These are phyloP conservation scores for Sitta europaea DNA, from an alignment of 2,113 vertebrate species.

Conservation along the genomic window DNA sequence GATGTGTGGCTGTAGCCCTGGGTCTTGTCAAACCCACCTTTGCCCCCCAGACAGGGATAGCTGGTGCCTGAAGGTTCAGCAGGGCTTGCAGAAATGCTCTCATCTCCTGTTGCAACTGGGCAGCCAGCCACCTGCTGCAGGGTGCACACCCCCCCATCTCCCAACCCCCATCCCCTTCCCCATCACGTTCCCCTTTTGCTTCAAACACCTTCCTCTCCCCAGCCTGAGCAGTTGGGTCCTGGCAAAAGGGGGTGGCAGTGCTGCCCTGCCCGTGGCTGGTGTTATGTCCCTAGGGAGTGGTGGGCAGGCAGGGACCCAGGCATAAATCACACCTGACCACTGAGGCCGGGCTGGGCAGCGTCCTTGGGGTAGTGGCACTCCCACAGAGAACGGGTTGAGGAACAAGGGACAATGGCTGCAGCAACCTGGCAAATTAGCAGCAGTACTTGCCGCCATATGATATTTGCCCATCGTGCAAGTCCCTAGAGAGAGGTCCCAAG, in stretches of 20 bases:
- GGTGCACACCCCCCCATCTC: not conserved
- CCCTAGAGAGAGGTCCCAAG: not conserved
- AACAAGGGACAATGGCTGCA: not conserved
- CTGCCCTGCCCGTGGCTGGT: accelerated
- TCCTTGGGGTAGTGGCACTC: not conserved
- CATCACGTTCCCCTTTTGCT: not conserved
- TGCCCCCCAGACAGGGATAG: not conserved
- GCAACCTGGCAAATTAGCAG: not conserved
- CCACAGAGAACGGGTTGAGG: not conserved
- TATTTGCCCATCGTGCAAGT: accelerated
- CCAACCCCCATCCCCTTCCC: not conserved
- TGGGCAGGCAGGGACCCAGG: not conserved
- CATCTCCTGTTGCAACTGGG: not conserved
- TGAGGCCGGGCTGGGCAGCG: not conserved
- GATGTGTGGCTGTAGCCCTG: not conserved
- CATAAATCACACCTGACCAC: not conserved
- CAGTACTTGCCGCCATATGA: accelerated
- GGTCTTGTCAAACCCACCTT: not conserved
- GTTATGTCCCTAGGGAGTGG: accelerated
- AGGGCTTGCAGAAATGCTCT: not conserved
- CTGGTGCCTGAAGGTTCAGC: not conserved
- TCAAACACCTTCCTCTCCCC: accelerated
- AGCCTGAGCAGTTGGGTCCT: not conserved
- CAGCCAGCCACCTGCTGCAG: not conserved
- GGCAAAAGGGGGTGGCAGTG: not conserved